Conservation (phyloP, 2,113 vertebrate species). For the Ameiurus melas region DNA sequence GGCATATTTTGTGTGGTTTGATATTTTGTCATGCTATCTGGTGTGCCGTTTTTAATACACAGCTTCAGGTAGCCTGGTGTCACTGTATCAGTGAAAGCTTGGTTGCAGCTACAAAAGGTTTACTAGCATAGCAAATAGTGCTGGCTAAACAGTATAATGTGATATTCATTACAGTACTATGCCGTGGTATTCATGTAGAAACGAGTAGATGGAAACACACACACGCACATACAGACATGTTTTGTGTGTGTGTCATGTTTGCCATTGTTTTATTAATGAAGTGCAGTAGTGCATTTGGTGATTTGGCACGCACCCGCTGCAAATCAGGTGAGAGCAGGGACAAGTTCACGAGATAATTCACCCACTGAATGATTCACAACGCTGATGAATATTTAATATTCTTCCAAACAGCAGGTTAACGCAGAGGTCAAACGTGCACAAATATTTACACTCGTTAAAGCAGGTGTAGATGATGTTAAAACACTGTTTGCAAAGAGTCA, state of each 20-base stretch:
- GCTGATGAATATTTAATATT: conserved; percentile 50
- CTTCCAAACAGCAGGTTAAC: conserved; percentile 9
- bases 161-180: neutral
- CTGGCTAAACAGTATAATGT: neutral
- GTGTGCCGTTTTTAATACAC: neutral
- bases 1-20: neutral
- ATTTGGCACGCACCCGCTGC: neutral
- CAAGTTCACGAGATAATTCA: neutral
- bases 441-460: conserved; percentile 3
- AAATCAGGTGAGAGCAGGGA: conserved; percentile 25
- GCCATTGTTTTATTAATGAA: conserved; percentile 22
- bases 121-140: neutral
- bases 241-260: conserved; percentile 3
- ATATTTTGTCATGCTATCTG: neutral
- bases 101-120: neutral
- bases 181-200: neutral
- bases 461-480: conserved; percentile 7
- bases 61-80: neutral
- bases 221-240: neutral
- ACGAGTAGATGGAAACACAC: neutral
- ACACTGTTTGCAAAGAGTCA: neutral
- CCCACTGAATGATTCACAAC: conserved; percentile 64
- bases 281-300: conserved; percentile 7
- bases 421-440: conserved; percentile 22
- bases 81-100: neutral